phyloP scores from a whole-genome alignment of 2,113 vertebrate genomes.

The Malurus elegans region DNA sequence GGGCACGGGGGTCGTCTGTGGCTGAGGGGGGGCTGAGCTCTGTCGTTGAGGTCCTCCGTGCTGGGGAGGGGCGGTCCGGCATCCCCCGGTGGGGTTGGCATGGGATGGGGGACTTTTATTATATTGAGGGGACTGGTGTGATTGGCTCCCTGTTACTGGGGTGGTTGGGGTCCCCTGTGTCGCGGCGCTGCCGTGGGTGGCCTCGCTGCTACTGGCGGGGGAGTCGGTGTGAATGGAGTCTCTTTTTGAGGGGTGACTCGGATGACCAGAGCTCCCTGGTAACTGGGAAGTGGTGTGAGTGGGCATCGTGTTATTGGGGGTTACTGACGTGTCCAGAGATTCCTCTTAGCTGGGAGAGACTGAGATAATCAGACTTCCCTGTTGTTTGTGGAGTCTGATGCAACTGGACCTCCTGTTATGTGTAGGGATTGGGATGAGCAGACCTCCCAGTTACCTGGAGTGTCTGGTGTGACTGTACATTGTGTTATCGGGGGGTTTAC shows the following conservation, averaged over 20 bases:
- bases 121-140: accelerated
- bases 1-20: neutral
- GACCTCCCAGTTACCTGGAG: accelerated
- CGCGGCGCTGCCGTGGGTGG: neutral
- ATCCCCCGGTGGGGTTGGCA: too few species aligned
- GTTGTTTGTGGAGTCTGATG: accelerated
- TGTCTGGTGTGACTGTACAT: neutral
- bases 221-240: accelerated
- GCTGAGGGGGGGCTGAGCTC: neutral
- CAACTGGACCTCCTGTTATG: accelerated
- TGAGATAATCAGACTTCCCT: neutral
- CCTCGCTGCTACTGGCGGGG: accelerated
- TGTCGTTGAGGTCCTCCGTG: too few species aligned
- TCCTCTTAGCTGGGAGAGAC: accelerated
- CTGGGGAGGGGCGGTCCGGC: neutral
- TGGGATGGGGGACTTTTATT: accelerated
- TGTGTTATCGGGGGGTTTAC: neutral
- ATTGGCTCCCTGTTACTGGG: neutral
- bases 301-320: neutral
- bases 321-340: neutral
- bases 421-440: accelerated
- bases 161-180: accelerated
- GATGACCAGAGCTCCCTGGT: neutral
- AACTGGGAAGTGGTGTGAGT: neutral
- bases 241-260: too few species aligned